phyloP scores from a whole-genome alignment of 2,888 invertebrate genomes.

The Drosophila suboccidentalis region DNA sequence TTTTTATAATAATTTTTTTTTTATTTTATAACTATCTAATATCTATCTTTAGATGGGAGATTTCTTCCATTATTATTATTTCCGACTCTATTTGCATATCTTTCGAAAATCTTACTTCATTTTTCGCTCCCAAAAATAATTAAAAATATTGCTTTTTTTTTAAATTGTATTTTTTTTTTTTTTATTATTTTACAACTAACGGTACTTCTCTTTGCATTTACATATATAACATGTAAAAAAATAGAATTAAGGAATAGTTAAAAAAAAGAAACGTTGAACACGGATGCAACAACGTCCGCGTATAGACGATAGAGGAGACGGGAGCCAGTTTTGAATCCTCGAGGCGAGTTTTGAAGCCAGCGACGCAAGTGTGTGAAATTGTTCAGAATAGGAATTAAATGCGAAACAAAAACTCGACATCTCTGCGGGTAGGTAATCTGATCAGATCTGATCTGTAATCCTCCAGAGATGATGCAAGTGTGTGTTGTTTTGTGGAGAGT shows the following conservation, averaged over 20 bases:
- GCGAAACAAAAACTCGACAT: constrained; percentile 54
- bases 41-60: too few species aligned
- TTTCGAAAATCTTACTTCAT: neutral
- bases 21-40: too few species aligned
- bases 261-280: constrained; percentile 60
- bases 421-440: too few species aligned
- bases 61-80: too few species aligned
- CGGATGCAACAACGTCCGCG: constrained; percentile 42
- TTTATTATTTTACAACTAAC: constrained; percentile 78
- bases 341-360: constrained; percentile 9
- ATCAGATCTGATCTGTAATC: neutral
- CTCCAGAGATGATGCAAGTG: constrained; percentile 19
- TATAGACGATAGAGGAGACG: too few species aligned
- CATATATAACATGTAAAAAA: constrained; percentile 85
- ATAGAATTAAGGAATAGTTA: constrained; percentile 78
- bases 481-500: constrained; percentile 26
- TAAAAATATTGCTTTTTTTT: constrained; percentile 12
- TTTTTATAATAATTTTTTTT: too few species aligned
- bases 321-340: neutral
- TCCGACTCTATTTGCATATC: too few species aligned
- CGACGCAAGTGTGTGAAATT: constrained; percentile 16
- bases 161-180: constrained; percentile 33
- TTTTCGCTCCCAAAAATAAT: neutral
- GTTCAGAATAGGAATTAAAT: constrained; percentile 58
- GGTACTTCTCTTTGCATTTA: constrained; percentile 74